Evolutionary conservation across 64 coral and sea anemone genomes (phyloP).

Genomic region (Pachyseris speciosa): DNA sequence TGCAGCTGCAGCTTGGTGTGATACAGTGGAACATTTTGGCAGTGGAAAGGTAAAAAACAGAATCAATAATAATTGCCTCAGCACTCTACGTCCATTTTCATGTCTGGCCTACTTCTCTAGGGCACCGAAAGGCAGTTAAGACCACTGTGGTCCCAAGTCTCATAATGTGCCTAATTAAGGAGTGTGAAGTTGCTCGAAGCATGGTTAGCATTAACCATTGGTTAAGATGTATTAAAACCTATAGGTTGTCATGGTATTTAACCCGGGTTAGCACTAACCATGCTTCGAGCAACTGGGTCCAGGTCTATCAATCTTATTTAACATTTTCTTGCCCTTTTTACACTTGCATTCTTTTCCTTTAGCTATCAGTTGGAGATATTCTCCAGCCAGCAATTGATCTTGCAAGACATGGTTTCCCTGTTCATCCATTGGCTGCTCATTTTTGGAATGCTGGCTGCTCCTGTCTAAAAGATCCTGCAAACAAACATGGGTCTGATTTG

Average conservation of each 20-base stretch:
- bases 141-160: too few relatives aligned
- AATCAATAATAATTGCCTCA: background rate
- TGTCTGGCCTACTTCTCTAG: too few relatives aligned
- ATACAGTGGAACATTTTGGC: slow-evolving; percentile 92
- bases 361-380: slow-evolving; percentile 83
- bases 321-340: background rate
- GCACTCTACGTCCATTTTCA: too few relatives aligned
- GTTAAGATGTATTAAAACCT: too few relatives aligned
- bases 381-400: slow-evolving; percentile 84
- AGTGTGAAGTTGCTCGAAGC: too few relatives aligned
- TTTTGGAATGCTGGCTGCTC: slow-evolving; percentile 54
- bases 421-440: slow-evolving; percentile 77
- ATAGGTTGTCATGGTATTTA: too few relatives aligned
- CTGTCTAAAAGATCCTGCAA: slow-evolving; percentile 51
- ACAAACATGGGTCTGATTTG: slow-evolving; percentile 73
- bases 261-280: too few relatives aligned
- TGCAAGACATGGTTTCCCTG: slow-evolving; percentile 85
- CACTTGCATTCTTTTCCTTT: background rate
- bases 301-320: too few relatives aligned
- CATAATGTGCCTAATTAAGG: too few relatives aligned
- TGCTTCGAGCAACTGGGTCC: too few relatives aligned
- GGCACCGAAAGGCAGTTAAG: too few relatives aligned
- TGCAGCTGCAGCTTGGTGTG: slow-evolving; percentile 94
- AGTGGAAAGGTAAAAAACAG: slow-evolving; percentile 68
- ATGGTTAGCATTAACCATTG: too few relatives aligned